Conservation (phyloP, 2,888 invertebrate species). For the Phasia obesa region DNA sequence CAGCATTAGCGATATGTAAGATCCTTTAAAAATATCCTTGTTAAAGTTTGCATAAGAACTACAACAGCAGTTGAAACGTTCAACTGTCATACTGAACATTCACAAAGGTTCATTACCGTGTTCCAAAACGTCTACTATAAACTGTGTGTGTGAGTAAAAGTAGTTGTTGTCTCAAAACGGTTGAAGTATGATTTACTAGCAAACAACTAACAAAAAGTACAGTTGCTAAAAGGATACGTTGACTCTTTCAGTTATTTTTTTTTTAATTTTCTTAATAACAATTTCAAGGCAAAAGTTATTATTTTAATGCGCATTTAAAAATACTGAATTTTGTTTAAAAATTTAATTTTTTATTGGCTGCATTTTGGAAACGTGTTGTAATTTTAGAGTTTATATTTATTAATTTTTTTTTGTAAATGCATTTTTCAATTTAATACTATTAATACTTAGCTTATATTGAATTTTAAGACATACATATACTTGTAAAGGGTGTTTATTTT, state of each 20-base stretch:
- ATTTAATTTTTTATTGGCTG: not conserved
- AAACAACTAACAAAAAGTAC: conserved; percentile 42
- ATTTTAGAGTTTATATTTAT: conserved; percentile 48
- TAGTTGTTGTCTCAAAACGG: conserved; percentile 30
- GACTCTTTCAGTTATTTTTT: not conserved
- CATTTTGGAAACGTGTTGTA: conserved; percentile 47
- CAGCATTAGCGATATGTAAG: conserved; percentile 9
- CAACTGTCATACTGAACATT: conserved; percentile 47
- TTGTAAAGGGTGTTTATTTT: too few species aligned
- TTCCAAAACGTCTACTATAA: conserved; percentile 6
- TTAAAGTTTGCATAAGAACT: conserved; percentile 53
- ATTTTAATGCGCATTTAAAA: conserved; percentile 33
- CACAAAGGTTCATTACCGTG: conserved; percentile 48
- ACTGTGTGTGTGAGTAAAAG: not conserved
- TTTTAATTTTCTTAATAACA: not conserved
- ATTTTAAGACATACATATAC: too few species aligned
- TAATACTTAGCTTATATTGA: too few species aligned
- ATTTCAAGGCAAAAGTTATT: conserved; percentile 33
- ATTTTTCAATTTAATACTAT: conserved; percentile 6
- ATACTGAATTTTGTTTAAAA: not conserved
- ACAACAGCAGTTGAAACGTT: conserved; percentile 33
- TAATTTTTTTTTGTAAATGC: conserved; percentile 14
- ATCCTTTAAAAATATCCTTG: conserved; percentile 60
- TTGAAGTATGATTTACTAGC: conserved; percentile 36
- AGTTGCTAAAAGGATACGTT: conserved; percentile 51